Evolutionary conservation across 2,888 invertebrate genomes (phyloP), one percentile per base, ranked within the genome.

Genomic region (Galerucella calmariensis): DNA sequence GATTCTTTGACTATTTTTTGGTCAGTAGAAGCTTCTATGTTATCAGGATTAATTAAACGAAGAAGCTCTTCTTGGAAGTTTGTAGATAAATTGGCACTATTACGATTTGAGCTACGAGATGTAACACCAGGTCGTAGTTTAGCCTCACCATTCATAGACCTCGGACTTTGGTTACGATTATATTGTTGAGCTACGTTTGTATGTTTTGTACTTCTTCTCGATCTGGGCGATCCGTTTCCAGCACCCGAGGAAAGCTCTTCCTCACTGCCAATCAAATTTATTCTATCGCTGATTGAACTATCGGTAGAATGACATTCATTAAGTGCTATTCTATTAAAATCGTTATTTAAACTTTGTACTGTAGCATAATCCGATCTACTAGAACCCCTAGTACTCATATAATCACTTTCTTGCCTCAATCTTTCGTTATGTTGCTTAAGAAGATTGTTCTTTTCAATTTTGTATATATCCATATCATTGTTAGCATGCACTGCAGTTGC

Each of bases 1-100:
- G 79, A 67, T 62, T 85, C 84, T 77, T 85, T 84, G 27, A 70
- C 76, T 44, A 74, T 24, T 62, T 81, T 79, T 56, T 79, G 77
- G 27, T 77, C 78, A 20, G 79, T 75, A 35, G 87, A 85, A 59
- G 87, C 87, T 75, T 89, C 88, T 72, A 89, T 88, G 81, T 89
- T 90, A 82, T 95, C 95, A 0, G 95, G 95, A 87, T 95, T 94
- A 83, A 97, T 97, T 41, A 97, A 89, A 51, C 75, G 67, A 90
- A 96, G 93, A 90, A 96, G 93, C 85, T 97, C 97, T 86, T 97
- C 96, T 88, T 96, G 93, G 44, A 94, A 88, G 27, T 92, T 93
- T 79, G 90, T 92, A 0, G 89, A 88, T 59, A 91, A 85, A 84
- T 91, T 91, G 12, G 91, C 90, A 75, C 91, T 92, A 82, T 91